phyloP scores from a whole-genome alignment of 2,888 invertebrate species.

The Limnephilus rhombicus region DNA sequence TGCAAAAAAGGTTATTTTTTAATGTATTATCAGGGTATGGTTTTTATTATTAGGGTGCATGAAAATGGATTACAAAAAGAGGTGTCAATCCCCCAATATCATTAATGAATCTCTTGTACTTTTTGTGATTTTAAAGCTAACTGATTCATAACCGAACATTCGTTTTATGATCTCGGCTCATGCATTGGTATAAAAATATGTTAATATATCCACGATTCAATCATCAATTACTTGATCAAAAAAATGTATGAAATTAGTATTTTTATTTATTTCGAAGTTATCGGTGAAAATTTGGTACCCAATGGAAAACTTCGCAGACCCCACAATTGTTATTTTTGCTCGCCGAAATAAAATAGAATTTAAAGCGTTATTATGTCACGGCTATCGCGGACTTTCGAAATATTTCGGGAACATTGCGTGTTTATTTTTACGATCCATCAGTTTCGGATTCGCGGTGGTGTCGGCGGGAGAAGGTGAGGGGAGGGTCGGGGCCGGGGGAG shows the following conservation, averaged over 20 bases:
- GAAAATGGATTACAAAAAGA: not conserved
- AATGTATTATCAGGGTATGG: not conserved
- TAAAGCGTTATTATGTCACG: conserved; percentile 64
- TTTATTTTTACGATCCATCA: conserved; percentile 62
- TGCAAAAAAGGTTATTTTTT: not conserved
- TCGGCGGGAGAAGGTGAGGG: not conserved
- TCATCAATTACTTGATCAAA: not conserved
- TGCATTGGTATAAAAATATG: not conserved
- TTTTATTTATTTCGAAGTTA: not conserved
- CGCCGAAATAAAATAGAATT: conserved; percentile 42
- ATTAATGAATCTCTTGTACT: not conserved
- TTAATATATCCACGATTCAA: not conserved
- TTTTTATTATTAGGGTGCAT: not conserved
- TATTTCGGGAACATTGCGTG: conserved; percentile 59
- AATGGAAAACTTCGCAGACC: not conserved
- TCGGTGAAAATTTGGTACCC: not conserved
- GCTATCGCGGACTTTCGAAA: conserved; percentile 57
- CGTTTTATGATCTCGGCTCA: not conserved
- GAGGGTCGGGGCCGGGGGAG: conserved; percentile 4
- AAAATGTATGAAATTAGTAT: not conserved
- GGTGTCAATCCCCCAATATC: not conserved
- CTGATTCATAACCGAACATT: not conserved
- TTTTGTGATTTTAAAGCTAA: not conserved
- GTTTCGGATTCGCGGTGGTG: conserved; percentile 48
- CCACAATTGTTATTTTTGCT: conserved; percentile 15